Base-by-base conservation (phyloP, 2,113 vertebrate species). In the Xyliphius kryptos region DNA sequence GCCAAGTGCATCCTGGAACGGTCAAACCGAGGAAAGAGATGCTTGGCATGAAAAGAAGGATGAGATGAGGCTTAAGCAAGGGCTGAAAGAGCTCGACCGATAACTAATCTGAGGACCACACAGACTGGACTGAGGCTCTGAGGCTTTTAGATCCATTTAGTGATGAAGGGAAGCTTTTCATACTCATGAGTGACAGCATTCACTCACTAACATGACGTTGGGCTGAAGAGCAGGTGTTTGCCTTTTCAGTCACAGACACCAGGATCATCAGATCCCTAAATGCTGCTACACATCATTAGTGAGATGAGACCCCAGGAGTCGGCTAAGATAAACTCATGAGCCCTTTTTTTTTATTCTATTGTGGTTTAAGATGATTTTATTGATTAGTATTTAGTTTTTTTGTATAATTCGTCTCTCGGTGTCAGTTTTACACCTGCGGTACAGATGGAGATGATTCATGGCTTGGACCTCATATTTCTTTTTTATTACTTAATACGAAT, bases 1-100 rank as follows among this genome's bases (percentile, higher is more conserved):
- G 74, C 77, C 72, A 69, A 84, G 81, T 75, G 79, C 81, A 84
- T 86, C 83, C 86, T 86, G 83, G 77, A 85, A 82, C 77, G 74
- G 76, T 71, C 65, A 75, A 80, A 83, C 78, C 76, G 80, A 76
- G 76, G 76, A 72, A 79, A 79, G 16, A 43, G 53, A 62, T 37
- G 5, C 22, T 15, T 15, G 20, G 48, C 56, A 51, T 51, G 54
- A 69, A 66, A 55, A 66, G 61, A 54, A n/a, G 49, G 62, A 37
- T 40, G 57, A 61, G 12, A 38, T 51, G 36, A 51, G 38, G 54
- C 26, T 48, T n/a, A 52, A 66, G 66, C 71, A 41, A 1, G 10
- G 19, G 41, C 57, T 67, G 14, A 65, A 44, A 37, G 50, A 43
- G 19, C 55, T 47, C 41, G 15, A 22, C 49, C 3, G 16, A 26